Conservation (phyloP, 2,797 vertebrate species). For the Salarias fasciatus region DNA sequence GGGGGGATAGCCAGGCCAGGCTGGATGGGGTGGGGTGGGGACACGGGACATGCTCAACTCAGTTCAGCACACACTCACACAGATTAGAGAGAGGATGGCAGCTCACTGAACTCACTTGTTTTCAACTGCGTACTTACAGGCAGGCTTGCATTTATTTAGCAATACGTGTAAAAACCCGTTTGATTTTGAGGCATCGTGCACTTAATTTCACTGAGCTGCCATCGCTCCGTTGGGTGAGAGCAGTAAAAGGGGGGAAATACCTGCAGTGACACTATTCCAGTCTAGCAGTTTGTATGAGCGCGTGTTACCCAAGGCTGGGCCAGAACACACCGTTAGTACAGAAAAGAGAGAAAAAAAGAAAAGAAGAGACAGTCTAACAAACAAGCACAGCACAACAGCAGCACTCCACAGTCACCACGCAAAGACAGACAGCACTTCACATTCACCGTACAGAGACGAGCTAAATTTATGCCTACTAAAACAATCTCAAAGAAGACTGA, state of each 20-base stretch:
- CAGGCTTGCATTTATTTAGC: neutral
- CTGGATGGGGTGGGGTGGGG: conserved; percentile 63
- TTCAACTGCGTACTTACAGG: neutral
- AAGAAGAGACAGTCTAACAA: conserved; percentile 90
- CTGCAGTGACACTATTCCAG: conserved; percentile 99
- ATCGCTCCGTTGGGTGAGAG: conserved; percentile 91
- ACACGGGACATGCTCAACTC: conserved; percentile 76
- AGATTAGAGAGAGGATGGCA: conserved; percentile 88
- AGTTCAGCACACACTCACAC: conserved; percentile 72
- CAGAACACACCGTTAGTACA: conserved; percentile 99
- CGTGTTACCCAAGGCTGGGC: conserved; percentile 99
- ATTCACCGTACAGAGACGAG: conserved; percentile 49
- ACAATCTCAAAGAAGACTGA: conserved; percentile 40
- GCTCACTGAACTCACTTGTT: conserved; percentile 88
- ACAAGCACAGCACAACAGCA: conserved; percentile 91
- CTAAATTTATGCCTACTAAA: conserved; percentile 45
- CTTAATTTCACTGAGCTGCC: conserved; percentile 93
- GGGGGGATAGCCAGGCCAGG: conserved; percentile 48
- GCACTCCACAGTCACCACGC: conserved; percentile 89
- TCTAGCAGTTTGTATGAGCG: conserved; percentile 99
- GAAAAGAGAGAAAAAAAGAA: conserved; percentile 55
- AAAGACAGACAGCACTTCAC: conserved; percentile 61
- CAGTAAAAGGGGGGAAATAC: conserved; percentile 97
- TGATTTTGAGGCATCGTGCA: neutral
- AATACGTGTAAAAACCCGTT: neutral